A percentile compares a stretch with the other conserved stretches of the same genome.
phyloP scores from a whole-genome alignment of 2,888 invertebrate species.

The Margaritifera margaritifera region DNA sequence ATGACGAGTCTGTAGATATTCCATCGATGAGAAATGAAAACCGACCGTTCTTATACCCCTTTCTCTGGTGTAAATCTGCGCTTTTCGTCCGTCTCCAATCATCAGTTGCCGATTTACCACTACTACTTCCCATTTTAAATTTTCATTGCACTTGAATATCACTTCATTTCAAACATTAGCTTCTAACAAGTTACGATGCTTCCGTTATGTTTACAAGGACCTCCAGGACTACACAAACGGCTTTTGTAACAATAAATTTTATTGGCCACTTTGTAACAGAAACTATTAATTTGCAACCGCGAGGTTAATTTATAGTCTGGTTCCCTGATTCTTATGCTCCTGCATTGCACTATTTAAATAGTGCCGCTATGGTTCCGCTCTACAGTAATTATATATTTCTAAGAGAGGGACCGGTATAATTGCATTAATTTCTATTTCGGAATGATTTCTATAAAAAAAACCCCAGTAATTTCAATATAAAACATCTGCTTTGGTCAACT shows the following conservation, averaged over 20 bases:
- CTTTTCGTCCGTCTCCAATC: slow-evolving; percentile 5
- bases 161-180: not conserved
- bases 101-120: slow-evolving; percentile 14
- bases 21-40: slow-evolving; percentile 28
- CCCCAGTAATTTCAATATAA: too few relatives aligned
- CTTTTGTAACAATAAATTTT: slow-evolving; percentile 5
- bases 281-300: too few relatives aligned
- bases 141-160: not conserved
- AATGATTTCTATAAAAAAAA: too few relatives aligned
- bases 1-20: slow-evolving; percentile 27
- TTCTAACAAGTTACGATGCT: not conserved
- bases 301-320: too few relatives aligned
- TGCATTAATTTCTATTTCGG: too few relatives aligned
- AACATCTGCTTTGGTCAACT: too few relatives aligned
- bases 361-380: too few relatives aligned
- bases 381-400: too few relatives aligned
- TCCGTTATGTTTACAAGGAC: slow-evolving; percentile 41
- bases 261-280: not conserved
- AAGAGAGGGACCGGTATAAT: too few relatives aligned
- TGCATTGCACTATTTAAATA: too few relatives aligned
- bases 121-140: slow-evolving; percentile 25
- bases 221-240: slow-evolving; percentile 23
- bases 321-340: too few relatives aligned
- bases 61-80: not conserved
- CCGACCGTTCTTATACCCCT: slow-evolving; percentile 14